Conservation (phyloP, 2,113 vertebrate species). For the Arizona elegans region DNA sequence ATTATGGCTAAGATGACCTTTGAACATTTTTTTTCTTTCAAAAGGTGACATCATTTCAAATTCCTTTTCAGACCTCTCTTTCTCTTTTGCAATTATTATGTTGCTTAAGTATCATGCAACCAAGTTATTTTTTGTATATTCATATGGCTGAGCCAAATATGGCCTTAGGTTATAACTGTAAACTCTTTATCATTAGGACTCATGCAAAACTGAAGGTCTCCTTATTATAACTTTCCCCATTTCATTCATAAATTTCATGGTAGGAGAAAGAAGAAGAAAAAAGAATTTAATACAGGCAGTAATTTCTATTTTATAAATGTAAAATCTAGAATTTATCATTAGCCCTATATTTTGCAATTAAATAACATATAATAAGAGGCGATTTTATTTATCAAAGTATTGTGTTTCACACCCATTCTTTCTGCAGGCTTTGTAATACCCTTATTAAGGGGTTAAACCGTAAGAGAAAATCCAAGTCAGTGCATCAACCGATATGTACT, state of each 20-base stretch:
- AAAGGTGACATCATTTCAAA: not conserved
- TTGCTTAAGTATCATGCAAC: not conserved
- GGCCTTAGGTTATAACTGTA: not conserved
- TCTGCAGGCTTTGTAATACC: not conserved
- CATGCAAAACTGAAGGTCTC: not conserved
- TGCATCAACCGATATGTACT: slow-evolving; percentile 36
- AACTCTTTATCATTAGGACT: rapidly evolving
- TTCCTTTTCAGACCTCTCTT: not conserved
- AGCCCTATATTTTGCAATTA: not conserved
- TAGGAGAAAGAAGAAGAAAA: not conserved
- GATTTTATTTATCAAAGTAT: not conserved
- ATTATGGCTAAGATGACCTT: not conserved
- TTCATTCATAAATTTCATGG: not conserved
- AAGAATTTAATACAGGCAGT: not conserved
- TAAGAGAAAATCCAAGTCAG: slow-evolving; percentile 14
- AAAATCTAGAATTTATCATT: not conserved
- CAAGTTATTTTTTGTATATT: not conserved
- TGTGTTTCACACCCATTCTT: not conserved
- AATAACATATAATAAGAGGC: not conserved
- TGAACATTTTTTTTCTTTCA: not conserved
- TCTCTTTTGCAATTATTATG: not conserved
- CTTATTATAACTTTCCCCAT: not conserved
- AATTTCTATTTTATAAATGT: not conserved
- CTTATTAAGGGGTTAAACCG: slow-evolving; percentile 18
- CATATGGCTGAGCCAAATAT: not conserved